These are phyloP conservation scores for Toxostoma redivivum DNA, from an alignment of 2,113 vertebrate species.

Conservation along the genomic window DNA sequence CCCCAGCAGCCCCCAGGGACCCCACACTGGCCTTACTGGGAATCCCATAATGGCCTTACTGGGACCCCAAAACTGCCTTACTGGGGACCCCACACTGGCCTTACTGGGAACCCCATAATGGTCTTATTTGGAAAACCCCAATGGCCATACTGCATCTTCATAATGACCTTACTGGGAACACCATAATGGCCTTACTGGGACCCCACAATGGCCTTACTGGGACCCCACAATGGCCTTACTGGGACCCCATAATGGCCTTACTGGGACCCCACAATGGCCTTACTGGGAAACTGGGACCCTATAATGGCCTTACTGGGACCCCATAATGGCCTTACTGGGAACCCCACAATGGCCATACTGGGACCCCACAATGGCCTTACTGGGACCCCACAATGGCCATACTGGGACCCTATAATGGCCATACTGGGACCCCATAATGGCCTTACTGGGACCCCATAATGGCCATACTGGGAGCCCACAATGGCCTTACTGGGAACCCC, in stretches of 20 bases:
- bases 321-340: too few relatives aligned
- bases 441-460: neutral
- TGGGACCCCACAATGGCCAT: neutral
- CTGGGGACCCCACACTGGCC: fast-evolving
- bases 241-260: too few relatives aligned
- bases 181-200: too few relatives aligned
- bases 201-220: too few relatives aligned
- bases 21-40: neutral
- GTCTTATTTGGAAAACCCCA: neutral
- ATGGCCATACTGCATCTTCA: too few relatives aligned
- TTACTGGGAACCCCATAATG: fast-evolving
- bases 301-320: too few relatives aligned
- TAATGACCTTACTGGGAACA: neutral
- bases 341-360: too few relatives aligned
- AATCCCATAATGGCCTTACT: too few relatives aligned
- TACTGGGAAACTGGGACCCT: too few relatives aligned
- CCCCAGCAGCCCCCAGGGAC: fast-evolving
- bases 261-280: too few relatives aligned
- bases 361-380: fast-evolving
- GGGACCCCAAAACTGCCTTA: neutral
- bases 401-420: fast-evolving
- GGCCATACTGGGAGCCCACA: fast-evolving
- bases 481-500: neutral
- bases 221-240: too few relatives aligned
- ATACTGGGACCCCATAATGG: fast-evolving